Conservation (phyloP, 2,113 vertebrate species). For the Zosterops borbonicus region DNA sequence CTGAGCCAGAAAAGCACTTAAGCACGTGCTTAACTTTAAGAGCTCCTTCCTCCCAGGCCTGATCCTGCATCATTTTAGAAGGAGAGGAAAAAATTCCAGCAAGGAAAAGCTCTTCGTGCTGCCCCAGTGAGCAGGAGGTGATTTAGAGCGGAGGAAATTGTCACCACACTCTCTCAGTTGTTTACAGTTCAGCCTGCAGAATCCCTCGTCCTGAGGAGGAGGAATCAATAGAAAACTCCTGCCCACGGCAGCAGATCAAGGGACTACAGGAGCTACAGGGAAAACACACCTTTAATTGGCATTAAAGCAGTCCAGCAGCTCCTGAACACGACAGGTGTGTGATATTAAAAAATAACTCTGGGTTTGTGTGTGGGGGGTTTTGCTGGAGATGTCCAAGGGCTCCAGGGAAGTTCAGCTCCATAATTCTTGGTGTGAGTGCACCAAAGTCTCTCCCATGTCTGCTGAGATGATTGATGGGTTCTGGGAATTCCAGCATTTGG, state of each 20-base stretch:
- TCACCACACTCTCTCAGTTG: background rate
- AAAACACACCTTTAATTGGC: background rate
- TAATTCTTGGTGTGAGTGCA: background rate
- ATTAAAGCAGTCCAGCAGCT: background rate
- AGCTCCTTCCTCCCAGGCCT: background rate
- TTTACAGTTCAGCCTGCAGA: background rate
- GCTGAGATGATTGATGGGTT: background rate
- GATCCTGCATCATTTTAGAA: background rate
- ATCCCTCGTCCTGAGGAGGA: background rate
- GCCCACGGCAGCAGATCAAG: background rate
- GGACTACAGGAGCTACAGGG: background rate
- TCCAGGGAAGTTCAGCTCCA: background rate
- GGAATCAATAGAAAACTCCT: background rate
- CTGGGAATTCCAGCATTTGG: background rate
- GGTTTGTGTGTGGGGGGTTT: rapidly evolving
- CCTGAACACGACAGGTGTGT: rapidly evolving
- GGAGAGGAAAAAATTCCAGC: background rate
- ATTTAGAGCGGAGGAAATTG: background rate
- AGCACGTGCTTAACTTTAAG: conserved; percentile 18
- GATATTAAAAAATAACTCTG: background rate
- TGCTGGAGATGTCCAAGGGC: background rate
- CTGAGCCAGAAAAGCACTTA: conserved; percentile 51
- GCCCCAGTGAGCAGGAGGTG: rapidly evolving
- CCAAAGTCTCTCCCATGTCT: background rate
- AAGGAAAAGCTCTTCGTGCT: background rate